phyloP scores from a whole-genome alignment of 1,140 invertebrate genomes.

The Lordiphosa mommai region DNA sequence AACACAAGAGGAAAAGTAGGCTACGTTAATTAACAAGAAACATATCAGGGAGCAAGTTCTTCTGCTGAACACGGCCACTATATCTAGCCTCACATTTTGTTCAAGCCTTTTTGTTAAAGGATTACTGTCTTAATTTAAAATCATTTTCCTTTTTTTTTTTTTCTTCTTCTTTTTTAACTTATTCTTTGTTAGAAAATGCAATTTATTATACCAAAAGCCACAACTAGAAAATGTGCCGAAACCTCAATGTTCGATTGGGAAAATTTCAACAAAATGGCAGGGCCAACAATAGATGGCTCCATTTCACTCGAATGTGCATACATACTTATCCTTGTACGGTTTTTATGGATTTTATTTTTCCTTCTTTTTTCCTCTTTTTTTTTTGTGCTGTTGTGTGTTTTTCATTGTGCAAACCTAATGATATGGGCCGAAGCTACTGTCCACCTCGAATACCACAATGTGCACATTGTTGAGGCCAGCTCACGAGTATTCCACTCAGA shows the following conservation, averaged over 20 bases:
- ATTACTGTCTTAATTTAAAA: not conserved
- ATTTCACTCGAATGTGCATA: constrained; percentile 18
- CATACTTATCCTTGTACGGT: constrained; percentile 3
- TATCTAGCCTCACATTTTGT: too few relatives aligned
- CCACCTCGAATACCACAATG: constrained; percentile 45
- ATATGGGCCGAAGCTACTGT: constrained; percentile 43
- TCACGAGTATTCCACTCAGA: constrained; percentile 48
- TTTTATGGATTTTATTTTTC: not conserved
- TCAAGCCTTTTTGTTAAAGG: too few relatives aligned
- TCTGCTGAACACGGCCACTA: too few relatives aligned
- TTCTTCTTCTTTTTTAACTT: too few relatives aligned
- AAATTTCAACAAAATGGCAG: constrained; percentile 41
- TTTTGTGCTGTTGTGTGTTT: constrained; percentile 8
- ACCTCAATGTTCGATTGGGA: constrained; percentile 12
- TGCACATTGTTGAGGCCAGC: constrained; percentile 40
- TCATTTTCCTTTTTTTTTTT: constrained; percentile 1
- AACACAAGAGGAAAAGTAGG: too few relatives aligned
- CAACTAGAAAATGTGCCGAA: not conserved
- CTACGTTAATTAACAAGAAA: too few relatives aligned
- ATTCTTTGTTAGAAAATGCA: constrained; percentile 38
- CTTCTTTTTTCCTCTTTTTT: not conserved
- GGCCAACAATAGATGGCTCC: constrained; percentile 39
- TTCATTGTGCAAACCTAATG: constrained; percentile 57
- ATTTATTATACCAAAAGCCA: constrained; percentile 3
- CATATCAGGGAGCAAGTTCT: too few relatives aligned